These are phyloP conservation scores for Sebastes taczanowskii DNA, from an alignment of 2,797 vertebrate genomes.

Conservation along the genomic window DNA sequence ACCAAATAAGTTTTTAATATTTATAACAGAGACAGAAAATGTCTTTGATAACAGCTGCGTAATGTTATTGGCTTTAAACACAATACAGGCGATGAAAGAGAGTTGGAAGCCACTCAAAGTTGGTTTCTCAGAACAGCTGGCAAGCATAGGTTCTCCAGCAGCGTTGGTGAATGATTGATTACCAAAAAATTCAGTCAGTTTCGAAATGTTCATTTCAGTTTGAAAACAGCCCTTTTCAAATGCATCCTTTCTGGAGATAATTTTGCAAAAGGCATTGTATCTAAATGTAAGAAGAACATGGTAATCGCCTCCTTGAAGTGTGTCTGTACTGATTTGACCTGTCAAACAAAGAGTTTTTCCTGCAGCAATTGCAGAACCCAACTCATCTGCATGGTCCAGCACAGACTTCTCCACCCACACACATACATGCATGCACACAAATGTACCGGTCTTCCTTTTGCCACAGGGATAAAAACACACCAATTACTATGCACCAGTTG, in stretches of 20 bases:
- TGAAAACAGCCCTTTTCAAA: background rate
- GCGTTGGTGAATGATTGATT: background rate
- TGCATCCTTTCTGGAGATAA: background rate
- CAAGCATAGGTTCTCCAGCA: background rate
- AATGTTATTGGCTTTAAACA: background rate
- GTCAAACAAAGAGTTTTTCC: slow-evolving; percentile 30
- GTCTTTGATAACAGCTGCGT: background rate
- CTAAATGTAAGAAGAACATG: background rate
- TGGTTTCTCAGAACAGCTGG: background rate
- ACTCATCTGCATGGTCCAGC: slow-evolving; percentile 39
- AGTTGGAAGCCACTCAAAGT: background rate
- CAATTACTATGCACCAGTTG: slow-evolving; percentile 71
- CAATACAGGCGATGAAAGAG: background rate
- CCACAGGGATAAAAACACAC: slow-evolving; percentile 53
- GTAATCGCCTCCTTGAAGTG: background rate
- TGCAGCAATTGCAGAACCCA: slow-evolving; percentile 4
- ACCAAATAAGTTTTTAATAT: background rate
- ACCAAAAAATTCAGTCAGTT: background rate
- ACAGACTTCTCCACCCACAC: slow-evolving; percentile 24
- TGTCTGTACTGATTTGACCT: slow-evolving; percentile 21
- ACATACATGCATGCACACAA: slow-evolving; percentile 6
- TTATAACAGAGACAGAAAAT: background rate
- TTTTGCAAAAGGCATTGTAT: background rate
- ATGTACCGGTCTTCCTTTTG: slow-evolving; percentile 20
- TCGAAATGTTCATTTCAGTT: background rate